Conservation (phyloP, 2,888 invertebrate genomes). For the Brachyopa scutellaris region DNA sequence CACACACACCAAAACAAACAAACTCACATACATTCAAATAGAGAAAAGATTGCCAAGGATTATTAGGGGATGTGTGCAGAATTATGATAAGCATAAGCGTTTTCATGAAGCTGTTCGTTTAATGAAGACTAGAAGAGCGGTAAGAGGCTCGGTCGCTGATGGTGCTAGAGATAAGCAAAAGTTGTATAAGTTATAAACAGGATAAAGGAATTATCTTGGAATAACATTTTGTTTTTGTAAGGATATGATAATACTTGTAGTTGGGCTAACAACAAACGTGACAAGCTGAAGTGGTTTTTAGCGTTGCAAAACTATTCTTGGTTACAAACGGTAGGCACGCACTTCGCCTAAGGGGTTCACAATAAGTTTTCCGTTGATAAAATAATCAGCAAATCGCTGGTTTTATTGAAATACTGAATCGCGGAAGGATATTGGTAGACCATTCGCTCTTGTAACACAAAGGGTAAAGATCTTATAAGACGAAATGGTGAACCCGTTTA, state of each 20-base stretch:
- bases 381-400: too few species aligned
- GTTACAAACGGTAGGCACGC: too few species aligned
- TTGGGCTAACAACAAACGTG: conserved; percentile 21
- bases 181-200: conserved; percentile 40
- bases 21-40: not conserved
- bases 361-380: too few species aligned
- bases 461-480: too few species aligned
- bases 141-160: not conserved
- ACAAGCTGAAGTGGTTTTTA: not conserved
- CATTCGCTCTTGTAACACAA: too few species aligned
- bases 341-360: too few species aligned
- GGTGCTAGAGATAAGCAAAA: conserved; percentile 21
- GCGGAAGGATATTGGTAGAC: too few species aligned
- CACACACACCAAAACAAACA: conserved; percentile 5
- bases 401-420: too few species aligned
- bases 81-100: conserved; percentile 62
- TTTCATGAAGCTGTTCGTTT: conserved; percentile 43
- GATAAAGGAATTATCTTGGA: conserved; percentile 57
- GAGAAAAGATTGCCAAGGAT: conserved; percentile 28
- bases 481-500: too few species aligned
- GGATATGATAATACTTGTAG: conserved; percentile 23
- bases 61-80: conserved; percentile 56
- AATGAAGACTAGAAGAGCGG: conserved; percentile 35
- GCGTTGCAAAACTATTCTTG: too few species aligned
- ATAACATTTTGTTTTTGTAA: conserved; percentile 52